phyloP scores from a whole-genome alignment of 2,888 invertebrate genomes.

The Dyspetes luteomarginatus region DNA sequence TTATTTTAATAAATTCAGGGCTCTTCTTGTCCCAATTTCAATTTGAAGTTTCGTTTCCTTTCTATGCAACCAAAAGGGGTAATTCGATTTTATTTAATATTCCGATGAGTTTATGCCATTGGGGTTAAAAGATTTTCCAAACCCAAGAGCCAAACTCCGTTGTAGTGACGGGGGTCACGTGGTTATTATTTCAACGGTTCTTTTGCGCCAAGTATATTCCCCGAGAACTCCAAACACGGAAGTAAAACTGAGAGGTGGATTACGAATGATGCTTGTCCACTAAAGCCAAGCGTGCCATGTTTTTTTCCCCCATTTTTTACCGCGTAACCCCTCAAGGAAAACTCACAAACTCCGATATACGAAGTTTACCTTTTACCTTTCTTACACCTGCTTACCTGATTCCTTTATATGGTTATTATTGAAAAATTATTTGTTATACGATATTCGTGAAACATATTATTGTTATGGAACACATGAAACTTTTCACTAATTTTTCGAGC shows the following conservation, averaged over 20 bases:
- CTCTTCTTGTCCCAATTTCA: no score
- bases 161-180: conserved; percentile 55
- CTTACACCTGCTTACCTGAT: background rate
- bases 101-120: no score
- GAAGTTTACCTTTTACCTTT: background rate
- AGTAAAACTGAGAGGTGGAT: conserved; percentile 71
- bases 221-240: conserved; percentile 75
- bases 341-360: conserved; percentile 17
- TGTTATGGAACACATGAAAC: no score
- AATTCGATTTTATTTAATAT: no score
- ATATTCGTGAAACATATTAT: no score
- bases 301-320: no score
- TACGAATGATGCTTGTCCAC: conserved; percentile 3
- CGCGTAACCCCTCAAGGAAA: conserved; percentile 34
- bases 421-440: no score
- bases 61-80: no score
- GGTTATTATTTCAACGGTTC: conserved; percentile 78
- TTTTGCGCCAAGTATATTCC: conserved; percentile 75
- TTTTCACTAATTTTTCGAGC: no score
- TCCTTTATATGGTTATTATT: background rate
- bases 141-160: background rate
- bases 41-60: no score
- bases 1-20: no score
- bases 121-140: conserved; percentile 29
- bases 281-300: no score